phyloP scores from a whole-genome alignment of 2,888 invertebrate genomes.

The Caenorhabditis sp. region DNA sequence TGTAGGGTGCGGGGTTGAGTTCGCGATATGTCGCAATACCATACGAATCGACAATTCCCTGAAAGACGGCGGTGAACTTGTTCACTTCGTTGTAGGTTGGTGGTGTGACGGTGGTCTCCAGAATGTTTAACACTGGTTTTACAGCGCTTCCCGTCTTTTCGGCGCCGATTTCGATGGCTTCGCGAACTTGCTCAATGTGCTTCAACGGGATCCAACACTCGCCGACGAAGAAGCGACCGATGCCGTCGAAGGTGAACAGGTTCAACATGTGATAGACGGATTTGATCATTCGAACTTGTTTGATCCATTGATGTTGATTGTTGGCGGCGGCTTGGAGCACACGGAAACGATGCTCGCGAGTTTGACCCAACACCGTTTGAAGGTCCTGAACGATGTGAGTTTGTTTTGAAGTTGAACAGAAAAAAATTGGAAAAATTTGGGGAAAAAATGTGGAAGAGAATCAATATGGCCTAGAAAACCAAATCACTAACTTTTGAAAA shows the following conservation, averaged over 20 bases:
- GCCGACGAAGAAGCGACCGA: constrained; percentile 96
- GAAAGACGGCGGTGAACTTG: constrained; percentile 94
- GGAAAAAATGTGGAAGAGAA: no score
- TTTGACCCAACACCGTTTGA: constrained; percentile 77
- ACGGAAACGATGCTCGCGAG: constrained; percentile 63
- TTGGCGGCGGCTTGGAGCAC: constrained; percentile 91
- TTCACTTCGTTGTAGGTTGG: constrained; percentile 96
- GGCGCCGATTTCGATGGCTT: constrained; percentile 89
- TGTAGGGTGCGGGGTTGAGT: constrained; percentile 95
- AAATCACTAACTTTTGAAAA: no score
- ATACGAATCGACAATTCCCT: constrained; percentile 92
- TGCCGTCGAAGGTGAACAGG: constrained; percentile 97
- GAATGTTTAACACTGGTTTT: constrained; percentile 92
- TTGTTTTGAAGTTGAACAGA: no score
- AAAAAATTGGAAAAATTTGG: no score
- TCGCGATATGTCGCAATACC: constrained; percentile 94
- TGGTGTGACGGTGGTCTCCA: constrained; percentile 87
- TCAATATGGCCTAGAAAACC: no score
- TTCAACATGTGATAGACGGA: constrained; percentile 97
- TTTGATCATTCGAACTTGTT: constrained; percentile 93
- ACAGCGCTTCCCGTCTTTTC: constrained; percentile 85
- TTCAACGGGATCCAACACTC: constrained; percentile 94
- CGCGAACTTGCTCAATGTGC: constrained; percentile 88
- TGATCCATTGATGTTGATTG: constrained; percentile 95
- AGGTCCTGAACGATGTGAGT: constrained; percentile 77